Conservation (phyloP, 2,113 vertebrate species). For the Dascyllus trimaculatus region DNA sequence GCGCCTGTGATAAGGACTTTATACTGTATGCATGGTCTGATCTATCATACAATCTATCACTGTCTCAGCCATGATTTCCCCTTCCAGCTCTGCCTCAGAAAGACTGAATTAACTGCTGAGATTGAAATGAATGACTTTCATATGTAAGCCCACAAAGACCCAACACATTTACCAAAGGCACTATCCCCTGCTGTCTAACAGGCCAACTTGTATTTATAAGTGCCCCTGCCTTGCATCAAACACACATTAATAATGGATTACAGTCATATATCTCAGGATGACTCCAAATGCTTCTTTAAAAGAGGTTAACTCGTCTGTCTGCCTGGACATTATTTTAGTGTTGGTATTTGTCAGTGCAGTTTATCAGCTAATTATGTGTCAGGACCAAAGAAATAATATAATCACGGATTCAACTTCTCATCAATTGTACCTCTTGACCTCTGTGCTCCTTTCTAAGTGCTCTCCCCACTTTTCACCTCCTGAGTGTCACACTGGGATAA, state of each 20-base stretch:
- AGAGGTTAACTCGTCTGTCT: constrained; percentile 26
- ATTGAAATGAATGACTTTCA: constrained; percentile 80
- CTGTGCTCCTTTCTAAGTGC: constrained; percentile 14
- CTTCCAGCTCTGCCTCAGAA: constrained; percentile 50
- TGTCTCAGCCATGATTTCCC: constrained; percentile 47
- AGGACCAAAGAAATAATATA: constrained; percentile 11
- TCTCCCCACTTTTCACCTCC: constrained; percentile 13
- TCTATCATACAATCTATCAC: constrained; percentile 66
- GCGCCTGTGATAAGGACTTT: constrained; percentile 55
- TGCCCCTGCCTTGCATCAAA: constrained; percentile 42
- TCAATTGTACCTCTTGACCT: constrained; percentile 11
- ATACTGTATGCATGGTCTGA: constrained; percentile 49
- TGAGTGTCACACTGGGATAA: constrained; percentile 40
- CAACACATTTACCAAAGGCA: constrained; percentile 60
- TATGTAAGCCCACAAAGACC: constrained; percentile 54
- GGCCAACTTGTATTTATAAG: constrained; percentile 59
- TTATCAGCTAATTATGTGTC: constrained; percentile 42
- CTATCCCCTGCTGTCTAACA: constrained; percentile 23
- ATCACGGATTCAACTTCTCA: constrained; percentile 26
- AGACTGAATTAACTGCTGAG: constrained; percentile 66
- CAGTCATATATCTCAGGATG: constrained; percentile 52
- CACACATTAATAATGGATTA: constrained; percentile 65
- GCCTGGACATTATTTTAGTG: constrained; percentile 13
- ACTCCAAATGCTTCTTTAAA: constrained; percentile 37
- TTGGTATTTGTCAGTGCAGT: constrained; percentile 9